Conservation (phyloP, 1,140 invertebrate species). For the Conus ventricosus region DNA sequence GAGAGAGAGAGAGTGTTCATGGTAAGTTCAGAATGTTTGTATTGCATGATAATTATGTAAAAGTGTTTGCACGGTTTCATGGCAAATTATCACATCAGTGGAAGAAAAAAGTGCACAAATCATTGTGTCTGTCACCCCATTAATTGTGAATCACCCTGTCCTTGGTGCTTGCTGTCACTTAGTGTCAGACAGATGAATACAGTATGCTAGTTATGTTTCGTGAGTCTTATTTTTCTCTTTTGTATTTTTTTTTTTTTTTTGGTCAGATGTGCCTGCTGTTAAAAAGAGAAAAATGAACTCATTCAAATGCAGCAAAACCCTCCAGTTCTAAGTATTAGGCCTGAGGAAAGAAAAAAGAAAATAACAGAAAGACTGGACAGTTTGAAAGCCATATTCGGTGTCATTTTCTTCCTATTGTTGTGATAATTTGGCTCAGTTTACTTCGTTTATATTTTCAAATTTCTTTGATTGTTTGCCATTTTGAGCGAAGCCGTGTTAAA, state of each 20-base stretch:
- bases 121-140: slow-evolving; percentile 8
- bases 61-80: slow-evolving; percentile 30
- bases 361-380: not conserved
- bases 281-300: not conserved
- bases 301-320: slow-evolving; percentile 36
- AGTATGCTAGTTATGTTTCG: not conserved
- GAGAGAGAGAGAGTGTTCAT: too few relatives aligned
- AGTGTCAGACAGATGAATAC: not conserved
- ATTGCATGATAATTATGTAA: too few relatives aligned
- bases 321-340: not conserved
- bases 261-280: not conserved
- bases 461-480: not conserved
- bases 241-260: not conserved
- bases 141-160: not conserved
- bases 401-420: slow-evolving; percentile 28
- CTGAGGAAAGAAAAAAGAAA: not conserved
- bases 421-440: slow-evolving; percentile 31
- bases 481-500: not conserved
- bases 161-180: slow-evolving; percentile 11
- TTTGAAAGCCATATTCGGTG: not conserved
- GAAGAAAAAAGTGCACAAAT: slow-evolving; percentile 28
- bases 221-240: not conserved
- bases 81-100: slow-evolving; percentile 35
- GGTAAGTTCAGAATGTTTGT: too few relatives aligned
- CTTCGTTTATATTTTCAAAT: not conserved